Conservation (phyloP, 2,888 invertebrate species). For the Rhagophthalmus giganteus region DNA sequence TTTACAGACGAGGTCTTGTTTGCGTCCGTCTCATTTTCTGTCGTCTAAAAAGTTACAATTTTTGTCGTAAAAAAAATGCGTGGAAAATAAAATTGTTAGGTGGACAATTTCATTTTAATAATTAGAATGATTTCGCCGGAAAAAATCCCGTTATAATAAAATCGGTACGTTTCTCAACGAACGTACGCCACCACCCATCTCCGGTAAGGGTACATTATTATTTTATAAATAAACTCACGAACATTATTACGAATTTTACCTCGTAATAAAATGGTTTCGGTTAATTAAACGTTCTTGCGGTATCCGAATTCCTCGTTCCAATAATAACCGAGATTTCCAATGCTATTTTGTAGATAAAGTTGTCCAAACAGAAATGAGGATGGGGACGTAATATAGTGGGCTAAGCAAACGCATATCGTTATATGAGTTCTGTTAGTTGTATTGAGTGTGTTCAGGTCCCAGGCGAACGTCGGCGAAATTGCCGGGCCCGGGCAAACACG, state of each 20-base stretch:
- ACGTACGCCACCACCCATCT: no score
- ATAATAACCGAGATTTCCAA: not conserved
- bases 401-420: constrained; percentile 25
- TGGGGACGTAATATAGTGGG: constrained; percentile 17
- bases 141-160: no score
- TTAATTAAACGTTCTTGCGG: not conserved
- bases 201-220: no score
- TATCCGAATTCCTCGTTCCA: not conserved
- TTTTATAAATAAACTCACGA: no score
- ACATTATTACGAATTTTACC: not conserved
- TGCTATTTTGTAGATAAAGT: constrained; percentile 7
- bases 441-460: constrained; percentile 28
- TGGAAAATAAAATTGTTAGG: no score
- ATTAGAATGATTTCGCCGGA: no score
- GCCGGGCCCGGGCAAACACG: constrained; percentile 27
- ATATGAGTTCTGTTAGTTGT: constrained; percentile 25
- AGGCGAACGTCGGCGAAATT: constrained; percentile 24
- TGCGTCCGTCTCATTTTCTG: constrained; percentile 9
- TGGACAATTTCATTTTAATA: no score
- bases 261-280: not conserved
- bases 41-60: not conserved
- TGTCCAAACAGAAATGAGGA: constrained; percentile 15
- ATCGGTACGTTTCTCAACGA: no score
- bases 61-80: no score
- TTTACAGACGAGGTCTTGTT: constrained; percentile 17